Conservation (phyloP, 37 sponge, comb jelly and placozoan genomes). For the Ephydatia muelleri region DNA sequence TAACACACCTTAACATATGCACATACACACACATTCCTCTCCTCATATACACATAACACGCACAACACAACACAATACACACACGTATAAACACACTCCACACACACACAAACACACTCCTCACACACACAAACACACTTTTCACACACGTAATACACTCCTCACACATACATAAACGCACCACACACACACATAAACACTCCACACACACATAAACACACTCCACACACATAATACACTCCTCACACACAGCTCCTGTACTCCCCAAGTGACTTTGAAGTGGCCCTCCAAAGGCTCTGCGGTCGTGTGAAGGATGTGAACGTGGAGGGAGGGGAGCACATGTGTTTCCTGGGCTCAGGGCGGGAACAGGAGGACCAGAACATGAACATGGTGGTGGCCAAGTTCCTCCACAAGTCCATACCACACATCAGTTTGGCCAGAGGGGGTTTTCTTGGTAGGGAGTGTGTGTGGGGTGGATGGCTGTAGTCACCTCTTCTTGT, state of each 20-base stretch:
- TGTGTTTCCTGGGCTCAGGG: conserved; percentile 93
- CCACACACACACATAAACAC: not conserved
- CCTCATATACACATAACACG: not conserved
- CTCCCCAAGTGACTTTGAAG: conserved; percentile 74
- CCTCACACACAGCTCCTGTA: conserved; percentile 52
- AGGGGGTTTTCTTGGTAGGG: conserved; percentile 79
- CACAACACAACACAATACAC: not conserved
- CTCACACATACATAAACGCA: too few species aligned
- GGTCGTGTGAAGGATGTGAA: conserved; percentile 34
- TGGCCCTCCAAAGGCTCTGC: conserved; percentile 73
- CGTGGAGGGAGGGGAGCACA: conserved; percentile 64
- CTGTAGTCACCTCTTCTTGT: not conserved
- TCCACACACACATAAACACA: not conserved
- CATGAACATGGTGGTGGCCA: conserved; percentile 91
- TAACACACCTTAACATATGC: not conserved
- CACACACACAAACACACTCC: not conserved
- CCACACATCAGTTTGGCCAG: conserved; percentile 79
- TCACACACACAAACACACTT: not conserved
- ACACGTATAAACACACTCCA: not conserved
- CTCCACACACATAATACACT: too few species aligned
- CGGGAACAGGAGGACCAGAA: conserved; percentile 92
- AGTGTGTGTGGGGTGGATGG: not conserved
- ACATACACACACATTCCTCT: not conserved
- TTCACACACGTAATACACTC: not conserved
- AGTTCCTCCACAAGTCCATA: conserved; percentile 84